Percentiles rank a stretch among this genome's conserved stretches.
phyloP scores from a whole-genome alignment of 1,140 invertebrate species.

The Maconellicoccus hirsutus region DNA sequence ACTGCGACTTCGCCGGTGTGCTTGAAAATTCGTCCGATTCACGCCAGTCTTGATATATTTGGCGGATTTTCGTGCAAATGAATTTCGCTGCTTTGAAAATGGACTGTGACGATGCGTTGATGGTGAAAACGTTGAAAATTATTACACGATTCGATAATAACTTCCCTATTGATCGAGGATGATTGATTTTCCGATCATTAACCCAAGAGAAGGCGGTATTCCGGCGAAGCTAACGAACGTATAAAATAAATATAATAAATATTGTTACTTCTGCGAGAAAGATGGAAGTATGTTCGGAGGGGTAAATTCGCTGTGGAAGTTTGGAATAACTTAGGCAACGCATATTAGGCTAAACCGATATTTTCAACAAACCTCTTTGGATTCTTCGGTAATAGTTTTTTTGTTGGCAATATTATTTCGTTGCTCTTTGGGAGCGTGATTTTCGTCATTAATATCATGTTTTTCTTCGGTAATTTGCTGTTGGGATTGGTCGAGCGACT shows the following conservation, averaged over 20 bases:
- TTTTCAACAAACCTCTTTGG: slow-evolving; percentile 29
- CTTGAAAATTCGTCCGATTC: too few relatives aligned
- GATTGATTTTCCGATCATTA: neutral
- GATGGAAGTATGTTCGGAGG: neutral
- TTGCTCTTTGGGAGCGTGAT: slow-evolving; percentile 31
- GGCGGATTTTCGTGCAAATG: too few relatives aligned
- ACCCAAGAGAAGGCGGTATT: too few relatives aligned
- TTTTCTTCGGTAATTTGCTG: neutral
- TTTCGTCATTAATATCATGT: neutral
- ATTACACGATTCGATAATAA: neutral
- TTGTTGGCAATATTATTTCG: slow-evolving; percentile 36
- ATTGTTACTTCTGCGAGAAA: neutral
- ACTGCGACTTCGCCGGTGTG: too few relatives aligned
- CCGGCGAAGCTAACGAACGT: neutral
- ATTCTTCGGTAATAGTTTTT: slow-evolving; percentile 30
- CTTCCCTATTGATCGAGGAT: neutral
- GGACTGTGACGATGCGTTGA: neutral
- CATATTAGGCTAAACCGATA: slow-evolving; percentile 26
- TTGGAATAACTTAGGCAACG: neutral
- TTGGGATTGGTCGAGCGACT: too few relatives aligned
- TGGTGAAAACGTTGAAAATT: neutral
- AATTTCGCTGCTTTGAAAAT: too few relatives aligned
- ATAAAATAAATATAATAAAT: neutral
- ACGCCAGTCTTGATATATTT: too few relatives aligned
- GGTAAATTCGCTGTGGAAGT: neutral